phyloP scores from a whole-genome alignment of 2,888 invertebrate species.

The Lepidonotus clava region DNA sequence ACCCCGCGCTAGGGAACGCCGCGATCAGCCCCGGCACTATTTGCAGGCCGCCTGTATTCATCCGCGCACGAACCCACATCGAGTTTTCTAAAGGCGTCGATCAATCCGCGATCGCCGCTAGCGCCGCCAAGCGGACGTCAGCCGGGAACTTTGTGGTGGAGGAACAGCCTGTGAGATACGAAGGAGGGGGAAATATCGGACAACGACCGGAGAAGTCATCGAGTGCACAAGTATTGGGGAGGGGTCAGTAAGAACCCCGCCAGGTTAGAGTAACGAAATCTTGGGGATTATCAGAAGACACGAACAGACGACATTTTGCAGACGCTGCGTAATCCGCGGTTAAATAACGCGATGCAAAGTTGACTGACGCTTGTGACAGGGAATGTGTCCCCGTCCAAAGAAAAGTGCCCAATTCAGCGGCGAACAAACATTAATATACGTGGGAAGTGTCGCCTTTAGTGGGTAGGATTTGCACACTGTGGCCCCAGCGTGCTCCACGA shows the following conservation, averaged over 20 bases:
- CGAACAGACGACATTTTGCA: not conserved
- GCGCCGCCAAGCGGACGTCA: constrained; percentile 8
- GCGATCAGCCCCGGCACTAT: constrained; percentile 29
- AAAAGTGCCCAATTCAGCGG: constrained; percentile 7
- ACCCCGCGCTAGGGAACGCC: constrained; percentile 34
- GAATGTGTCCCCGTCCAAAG: constrained; percentile 12
- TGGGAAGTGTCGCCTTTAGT: not conserved
- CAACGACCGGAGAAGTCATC: constrained; percentile 18
- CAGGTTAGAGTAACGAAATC: constrained; percentile 32
- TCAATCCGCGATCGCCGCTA: constrained; percentile 41
- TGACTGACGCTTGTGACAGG: constrained; percentile 19
- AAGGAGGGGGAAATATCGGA: not conserved
- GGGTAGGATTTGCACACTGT: not conserved
- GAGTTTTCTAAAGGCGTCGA: constrained; percentile 35
- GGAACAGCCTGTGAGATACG: not conserved
- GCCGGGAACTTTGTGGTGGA: not conserved
- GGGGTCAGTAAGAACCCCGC: constrained; percentile 11
- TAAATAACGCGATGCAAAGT: not conserved
- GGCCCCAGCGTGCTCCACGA: not conserved
- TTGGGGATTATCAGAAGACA: constrained; percentile 9
- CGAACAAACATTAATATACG: constrained; percentile 32
- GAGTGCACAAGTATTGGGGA: constrained; percentile 8
- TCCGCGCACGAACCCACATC: constrained; percentile 27
- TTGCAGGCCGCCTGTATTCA: constrained; percentile 32
- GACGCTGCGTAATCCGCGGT: not conserved